A percentile compares a stretch with the other conserved stretches of the same genome.
Conservation (phyloP, 2,888 invertebrate species). For the Erebia palarica region DNA sequence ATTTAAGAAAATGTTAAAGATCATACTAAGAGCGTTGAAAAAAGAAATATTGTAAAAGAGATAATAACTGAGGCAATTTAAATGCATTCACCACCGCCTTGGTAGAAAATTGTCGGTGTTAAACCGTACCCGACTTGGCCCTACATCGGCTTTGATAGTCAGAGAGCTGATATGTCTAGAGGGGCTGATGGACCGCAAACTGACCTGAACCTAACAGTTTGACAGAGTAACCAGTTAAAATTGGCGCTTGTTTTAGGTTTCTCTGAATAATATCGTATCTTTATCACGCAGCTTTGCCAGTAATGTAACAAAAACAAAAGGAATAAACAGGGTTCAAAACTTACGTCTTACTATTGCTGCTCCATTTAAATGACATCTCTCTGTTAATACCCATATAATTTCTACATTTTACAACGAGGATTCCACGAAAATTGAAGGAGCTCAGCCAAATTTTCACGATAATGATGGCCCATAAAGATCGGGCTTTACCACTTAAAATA, state of each 20-base stretch:
- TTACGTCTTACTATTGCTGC: not conserved
- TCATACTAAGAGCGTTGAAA: conserved; percentile 2
- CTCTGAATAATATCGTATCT: too few relatives aligned
- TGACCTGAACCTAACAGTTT: not conserved
- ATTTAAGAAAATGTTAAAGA: not conserved
- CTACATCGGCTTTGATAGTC: conserved; percentile 44
- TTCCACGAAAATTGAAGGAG: conserved; percentile 46
- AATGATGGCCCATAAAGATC: conserved; percentile 47
- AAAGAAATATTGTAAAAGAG: conserved; percentile 30
- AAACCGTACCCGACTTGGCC: conserved; percentile 39
- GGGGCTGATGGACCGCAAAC: not conserved
- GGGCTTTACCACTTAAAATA: conserved; percentile 46
- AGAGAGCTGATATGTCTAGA: conserved; percentile 5
- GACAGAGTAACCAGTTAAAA: not conserved
- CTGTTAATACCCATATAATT: conserved; percentile 42
- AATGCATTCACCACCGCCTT: conserved; percentile 50
- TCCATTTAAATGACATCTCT: not conserved
- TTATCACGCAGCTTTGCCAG: too few relatives aligned
- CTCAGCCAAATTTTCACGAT: conserved; percentile 46
- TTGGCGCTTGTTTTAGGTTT: not conserved
- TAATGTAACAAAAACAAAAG: too few relatives aligned
- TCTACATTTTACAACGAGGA: conserved; percentile 46
- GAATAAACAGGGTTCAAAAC: not conserved
- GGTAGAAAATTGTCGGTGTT: conserved; percentile 44
- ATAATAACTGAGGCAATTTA: conserved; percentile 50